Evolutionary conservation across 2,113 vertebrate genomes (phyloP).

Genomic region (Oryzias woworae): DNA sequence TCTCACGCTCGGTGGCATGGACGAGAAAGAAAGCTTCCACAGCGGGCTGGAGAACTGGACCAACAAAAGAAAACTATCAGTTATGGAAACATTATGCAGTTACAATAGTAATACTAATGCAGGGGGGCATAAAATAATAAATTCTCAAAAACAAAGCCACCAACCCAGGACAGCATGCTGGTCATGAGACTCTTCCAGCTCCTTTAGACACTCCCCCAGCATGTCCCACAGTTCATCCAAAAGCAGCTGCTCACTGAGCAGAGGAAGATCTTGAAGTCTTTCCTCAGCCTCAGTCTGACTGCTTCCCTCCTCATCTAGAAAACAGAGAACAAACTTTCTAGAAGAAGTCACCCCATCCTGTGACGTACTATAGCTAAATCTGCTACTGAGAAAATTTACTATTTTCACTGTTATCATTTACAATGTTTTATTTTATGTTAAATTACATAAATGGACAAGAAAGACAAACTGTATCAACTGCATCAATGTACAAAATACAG

Average conservation of each 20-base stretch:
- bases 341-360: not conserved
- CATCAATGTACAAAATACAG: not conserved
- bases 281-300: conserved; percentile 85
- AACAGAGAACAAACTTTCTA: not conserved
- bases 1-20: conserved; percentile 93
- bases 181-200: conserved; percentile 93
- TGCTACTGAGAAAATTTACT: not conserved
- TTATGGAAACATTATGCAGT: not conserved
- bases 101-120: too few relatives aligned
- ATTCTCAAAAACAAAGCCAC: conserved; percentile 5
- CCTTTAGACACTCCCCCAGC: conserved; percentile 92
- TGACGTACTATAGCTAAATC: not conserved
- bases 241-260: conserved; percentile 90
- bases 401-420: not conserved
- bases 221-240: conserved; percentile 95
- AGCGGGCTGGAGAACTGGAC: conserved; percentile 88
- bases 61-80: not conserved
- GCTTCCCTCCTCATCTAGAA: conserved; percentile 75
- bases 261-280: conserved; percentile 87
- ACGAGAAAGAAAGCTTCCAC: conserved; percentile 95
- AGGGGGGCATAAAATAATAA: not conserved
- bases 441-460: too few relatives aligned
- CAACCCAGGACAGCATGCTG: conserved; percentile 91
- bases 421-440: not conserved
- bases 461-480: not conserved